Base-by-base conservation (phyloP, 2,888 invertebrate species). In the Sceliomorpha sp. region DNA sequence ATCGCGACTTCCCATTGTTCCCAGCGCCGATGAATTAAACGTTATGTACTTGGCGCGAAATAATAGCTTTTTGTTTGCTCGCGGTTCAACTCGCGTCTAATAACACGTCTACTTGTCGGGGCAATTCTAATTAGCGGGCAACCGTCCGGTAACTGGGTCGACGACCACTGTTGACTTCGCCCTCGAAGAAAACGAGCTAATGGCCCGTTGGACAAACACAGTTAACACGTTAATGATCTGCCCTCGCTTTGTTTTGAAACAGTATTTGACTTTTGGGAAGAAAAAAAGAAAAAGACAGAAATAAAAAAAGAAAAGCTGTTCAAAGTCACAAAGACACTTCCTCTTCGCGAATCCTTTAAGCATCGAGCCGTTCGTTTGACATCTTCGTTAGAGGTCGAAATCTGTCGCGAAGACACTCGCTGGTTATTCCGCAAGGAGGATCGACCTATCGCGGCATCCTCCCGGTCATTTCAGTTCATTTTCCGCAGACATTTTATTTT, bases 121-220 rank as follows among this genome's bases (percentile, higher is more conserved):
- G 12, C 40, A 36, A 44, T 60, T 60, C 27, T 48, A 59, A 59
- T 59, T 59, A 48, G 48, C 48, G 31, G 34, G 10, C 39, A 17
- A 24, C 24, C 39, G 24, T 10, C 8, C 34, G 42, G 26, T 9
- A 36, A 39, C 29, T 44, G n/a, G 37, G 37, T 37, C 50, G 20
- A 37, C 5, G 8, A 37, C 50, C 31, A 29, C 27, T 10, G 15
- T 36, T 15, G 53, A 44, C 20, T 44, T 44, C 26, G 44, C 44
- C 36, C 12, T 34, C 12, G 36, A 55, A 44, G 26, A 29, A 45
- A 56, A 26, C 24, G 27, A 56, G 29, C 45, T 56, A 56, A 56
- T 56, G 56, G 27, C 45, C 15, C 29, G 29, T 37, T 37, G 13
- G 32, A 45, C 37, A 56, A 47, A 48, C 58, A 40, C 8, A 13